These are phyloP conservation scores for Neosilurus hyrtlii DNA, from an alignment of 2,797 vertebrate genomes.

Conservation along the genomic window DNA sequence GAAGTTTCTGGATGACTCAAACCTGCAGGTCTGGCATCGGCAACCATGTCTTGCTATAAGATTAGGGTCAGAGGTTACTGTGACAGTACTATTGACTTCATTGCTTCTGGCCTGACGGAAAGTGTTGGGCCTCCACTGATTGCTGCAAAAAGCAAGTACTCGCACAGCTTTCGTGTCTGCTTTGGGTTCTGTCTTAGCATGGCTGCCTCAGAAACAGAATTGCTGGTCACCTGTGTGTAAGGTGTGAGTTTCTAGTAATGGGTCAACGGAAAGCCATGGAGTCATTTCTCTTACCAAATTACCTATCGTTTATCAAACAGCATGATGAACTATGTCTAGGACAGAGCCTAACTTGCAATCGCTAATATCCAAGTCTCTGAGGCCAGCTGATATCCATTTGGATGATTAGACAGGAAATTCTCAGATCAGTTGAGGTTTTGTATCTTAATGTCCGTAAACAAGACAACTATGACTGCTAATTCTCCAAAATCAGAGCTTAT, in stretches of 20 bases:
- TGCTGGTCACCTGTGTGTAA: constrained; percentile 32
- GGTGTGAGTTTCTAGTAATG: constrained; percentile 30
- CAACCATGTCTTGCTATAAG: constrained; percentile 16
- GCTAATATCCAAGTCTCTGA: constrained; percentile 21
- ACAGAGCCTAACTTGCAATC: constrained; percentile 22
- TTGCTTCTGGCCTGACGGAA: constrained; percentile 29
- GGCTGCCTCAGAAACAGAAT: constrained; percentile 44
- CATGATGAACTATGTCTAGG: constrained; percentile 32
- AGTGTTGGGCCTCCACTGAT: constrained; percentile 42
- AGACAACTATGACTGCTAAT: constrained; percentile 24
- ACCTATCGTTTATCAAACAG: constrained; percentile 38
- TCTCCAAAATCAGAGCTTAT: constrained; percentile 22
- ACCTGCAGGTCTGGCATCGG: not conserved
- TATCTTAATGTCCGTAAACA: constrained; percentile 2
- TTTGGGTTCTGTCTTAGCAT: constrained; percentile 34
- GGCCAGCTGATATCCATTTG: constrained; percentile 31
- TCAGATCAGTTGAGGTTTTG: constrained; percentile 18
- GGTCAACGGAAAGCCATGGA: constrained; percentile 27
- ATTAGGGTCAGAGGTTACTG: constrained; percentile 47
- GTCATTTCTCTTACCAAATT: constrained; percentile 37
- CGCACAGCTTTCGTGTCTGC: constrained; percentile 40
- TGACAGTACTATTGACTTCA: constrained; percentile 37
- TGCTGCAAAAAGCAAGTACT: constrained; percentile 12
- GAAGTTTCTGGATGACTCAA: not conserved
- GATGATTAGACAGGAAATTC: constrained; percentile 37